phyloP scores from a whole-genome alignment of 2,888 invertebrate species.

The Xanthorhoe spadicearia region DNA sequence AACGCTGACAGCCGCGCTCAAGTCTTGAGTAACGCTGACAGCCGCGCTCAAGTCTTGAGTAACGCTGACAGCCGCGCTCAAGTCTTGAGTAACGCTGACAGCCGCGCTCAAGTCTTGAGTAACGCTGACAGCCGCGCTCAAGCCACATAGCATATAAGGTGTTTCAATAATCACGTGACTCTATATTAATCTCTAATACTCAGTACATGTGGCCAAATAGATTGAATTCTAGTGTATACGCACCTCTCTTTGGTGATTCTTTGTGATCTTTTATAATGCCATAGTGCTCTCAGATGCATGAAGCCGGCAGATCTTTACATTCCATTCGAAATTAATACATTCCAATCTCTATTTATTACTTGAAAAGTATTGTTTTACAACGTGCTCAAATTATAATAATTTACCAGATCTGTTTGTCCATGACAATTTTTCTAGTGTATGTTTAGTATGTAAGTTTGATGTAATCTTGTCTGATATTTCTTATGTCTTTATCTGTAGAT shows the following conservation, averaged over 20 bases:
- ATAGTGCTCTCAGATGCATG: conserved; percentile 10
- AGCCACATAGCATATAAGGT: conserved; percentile 32
- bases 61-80: no score
- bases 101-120: no score
- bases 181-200: conserved; percentile 43
- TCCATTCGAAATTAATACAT: conserved; percentile 38
- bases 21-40: no score
- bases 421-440: conserved; percentile 50
- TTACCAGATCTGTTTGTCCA: conserved; percentile 52
- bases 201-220: conserved; percentile 62
- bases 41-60: no score
- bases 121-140: conserved; percentile 37
- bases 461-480: conserved; percentile 18
- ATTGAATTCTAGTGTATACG: conserved; percentile 41
- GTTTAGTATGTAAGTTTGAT: conserved; percentile 47
- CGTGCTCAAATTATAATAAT: conserved; percentile 55
- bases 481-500: conserved; percentile 13
- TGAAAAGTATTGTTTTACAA: conserved; percentile 39
- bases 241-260: conserved; percentile 3
- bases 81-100: no score
- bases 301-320: conserved; percentile 26
- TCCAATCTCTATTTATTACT: conserved; percentile 45
- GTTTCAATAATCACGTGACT: conserved; percentile 23
- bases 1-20: no score
- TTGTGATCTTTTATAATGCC: conserved; percentile 18